Evolutionary conservation across 2,113 vertebrate genomes (phyloP), one percentile per base, ranked within the genome.

Genomic region (Oncorhynchus masou): DNA sequence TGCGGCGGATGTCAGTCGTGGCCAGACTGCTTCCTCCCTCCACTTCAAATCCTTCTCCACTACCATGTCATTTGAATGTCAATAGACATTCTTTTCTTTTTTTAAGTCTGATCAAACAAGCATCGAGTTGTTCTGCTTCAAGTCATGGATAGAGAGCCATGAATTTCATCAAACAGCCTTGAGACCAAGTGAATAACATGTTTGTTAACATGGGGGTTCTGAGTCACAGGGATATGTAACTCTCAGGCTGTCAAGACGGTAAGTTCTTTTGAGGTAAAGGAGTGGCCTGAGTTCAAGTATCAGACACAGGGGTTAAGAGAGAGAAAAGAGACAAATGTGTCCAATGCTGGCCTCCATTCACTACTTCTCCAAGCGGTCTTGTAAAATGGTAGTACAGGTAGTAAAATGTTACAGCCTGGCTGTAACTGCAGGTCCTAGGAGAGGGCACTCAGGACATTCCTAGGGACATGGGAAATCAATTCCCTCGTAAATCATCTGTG

Each of bases 401-500:
- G 62, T 74, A 12, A 54, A 83, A 22, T 60, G 54, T 57, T 73
- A 16, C 51, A 70, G n/a, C 20, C 31, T 70, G 72, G 51, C 68
- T 16, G 24, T 60, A 64, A 64, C 25, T 27, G 34, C 24, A 66
- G 24, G 66, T 25, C 45, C 45, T 73, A 45, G 39, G 72, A 73
- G 20, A 22, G 8, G 39, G 68, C 29, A 31, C 67, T 8, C 27
- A 22, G 8, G 39, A 31, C 29, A 31, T 25, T 8, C 27, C 6
- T 51, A 19, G 59, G 15, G 68, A 45, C 66, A 74, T 70, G 25
- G 16, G 69, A 70, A 68, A 16, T 49, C 57, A 48, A 45, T 25
- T 59, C 67, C 22, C 74, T 60, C 67, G 24, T 76, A 45, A 60
- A 76, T 76, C 68, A 24, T 67, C 29, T 4, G 49, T 54, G 49